These are phyloP conservation scores for Parazoanthus atlanticus DNA, from an alignment of 92 coral and sea anemone species.

Conservation along the genomic window DNA sequence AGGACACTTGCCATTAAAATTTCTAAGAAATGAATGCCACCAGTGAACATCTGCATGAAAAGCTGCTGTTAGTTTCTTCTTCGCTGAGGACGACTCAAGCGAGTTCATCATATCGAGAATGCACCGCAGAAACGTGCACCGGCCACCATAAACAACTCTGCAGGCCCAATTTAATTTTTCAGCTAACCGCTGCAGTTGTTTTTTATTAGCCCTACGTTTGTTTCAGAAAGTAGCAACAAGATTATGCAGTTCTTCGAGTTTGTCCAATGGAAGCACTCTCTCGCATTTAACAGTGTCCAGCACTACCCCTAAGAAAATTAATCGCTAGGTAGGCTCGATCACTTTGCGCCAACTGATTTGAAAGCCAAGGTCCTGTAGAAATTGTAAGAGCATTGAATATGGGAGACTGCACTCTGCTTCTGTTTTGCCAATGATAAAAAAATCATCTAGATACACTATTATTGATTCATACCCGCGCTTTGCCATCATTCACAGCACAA, in stretches of 20 bases:
- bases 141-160: not conserved
- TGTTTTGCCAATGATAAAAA: constrained; percentile 10
- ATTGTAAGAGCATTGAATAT: not conserved
- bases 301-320: too few relatives aligned
- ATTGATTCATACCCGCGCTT: constrained; percentile 8
- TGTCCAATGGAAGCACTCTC: not conserved
- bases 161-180: not conserved
- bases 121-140: too few relatives aligned
- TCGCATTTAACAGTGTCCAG: too few relatives aligned
- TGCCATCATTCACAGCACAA: constrained; percentile 17
- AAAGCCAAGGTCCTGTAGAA: not conserved
- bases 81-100: not conserved
- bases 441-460: constrained; percentile 8
- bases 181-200: constrained; percentile 28
- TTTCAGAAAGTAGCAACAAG: not conserved
- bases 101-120: too few relatives aligned
- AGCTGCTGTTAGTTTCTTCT: not conserved
- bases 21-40: not conserved
- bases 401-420: constrained; percentile 6
- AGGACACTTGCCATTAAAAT: too few relatives aligned
- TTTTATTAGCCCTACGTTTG: constrained; percentile 17
- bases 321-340: too few relatives aligned
- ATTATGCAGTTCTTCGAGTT: constrained; percentile 5
- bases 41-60: not conserved
- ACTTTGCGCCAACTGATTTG: too few relatives aligned